Conservation (phyloP, 2,888 invertebrate species). For the Macaria notata region DNA sequence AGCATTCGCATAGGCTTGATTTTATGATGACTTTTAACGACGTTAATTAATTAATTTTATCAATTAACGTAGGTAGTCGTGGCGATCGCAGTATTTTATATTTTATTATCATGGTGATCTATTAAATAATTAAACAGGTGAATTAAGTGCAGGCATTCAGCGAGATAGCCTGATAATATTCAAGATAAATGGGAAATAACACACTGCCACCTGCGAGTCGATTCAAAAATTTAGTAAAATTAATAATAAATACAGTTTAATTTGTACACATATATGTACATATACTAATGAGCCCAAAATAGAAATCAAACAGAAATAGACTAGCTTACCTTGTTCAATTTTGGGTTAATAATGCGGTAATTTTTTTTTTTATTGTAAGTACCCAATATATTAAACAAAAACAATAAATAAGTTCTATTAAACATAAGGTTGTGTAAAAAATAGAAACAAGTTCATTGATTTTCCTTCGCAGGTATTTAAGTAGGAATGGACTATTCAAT, state of each 20-base stretch:
- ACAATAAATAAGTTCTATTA: too few species aligned
- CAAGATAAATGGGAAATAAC: not conserved
- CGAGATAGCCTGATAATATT: constrained; percentile 5
- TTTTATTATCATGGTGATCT: constrained; percentile 1
- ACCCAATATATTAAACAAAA: too few species aligned
- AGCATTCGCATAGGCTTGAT: not conserved
- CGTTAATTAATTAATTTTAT: not conserved
- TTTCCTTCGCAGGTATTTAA: too few species aligned
- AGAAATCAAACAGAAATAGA: too few species aligned
- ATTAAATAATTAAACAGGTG: constrained; percentile 8
- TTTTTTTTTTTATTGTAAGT: too few species aligned
- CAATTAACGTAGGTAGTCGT: not conserved
- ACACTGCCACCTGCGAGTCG: not conserved
- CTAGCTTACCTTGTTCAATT: too few species aligned
- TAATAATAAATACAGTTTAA: not conserved
- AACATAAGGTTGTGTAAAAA: too few species aligned
- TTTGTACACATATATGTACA: too few species aligned
- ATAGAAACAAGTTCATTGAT: too few species aligned
- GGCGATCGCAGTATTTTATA: not conserved
- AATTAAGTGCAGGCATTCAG: constrained; percentile 1
- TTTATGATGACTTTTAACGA: not conserved
- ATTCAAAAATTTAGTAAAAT: not conserved
- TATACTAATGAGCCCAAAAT: too few species aligned
- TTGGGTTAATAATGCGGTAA: too few species aligned
- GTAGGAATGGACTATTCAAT: too few species aligned